Evolutionary conservation across 2,113 vertebrate genomes (phyloP), one percentile per base, ranked within the genome.

Genomic region (Phylloscopus trochiloides): DNA sequence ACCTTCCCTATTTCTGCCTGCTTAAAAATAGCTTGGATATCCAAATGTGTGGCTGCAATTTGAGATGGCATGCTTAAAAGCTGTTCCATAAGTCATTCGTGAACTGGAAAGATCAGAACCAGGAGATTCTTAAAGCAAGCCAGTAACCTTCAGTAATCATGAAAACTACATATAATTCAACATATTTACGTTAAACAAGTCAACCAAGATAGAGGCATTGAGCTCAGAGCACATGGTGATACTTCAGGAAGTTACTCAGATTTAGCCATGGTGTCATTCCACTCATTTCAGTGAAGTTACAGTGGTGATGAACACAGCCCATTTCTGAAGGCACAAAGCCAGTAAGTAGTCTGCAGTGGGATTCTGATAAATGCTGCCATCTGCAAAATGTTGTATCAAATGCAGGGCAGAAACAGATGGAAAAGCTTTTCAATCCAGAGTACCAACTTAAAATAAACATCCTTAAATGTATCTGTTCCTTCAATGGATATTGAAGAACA

Each of bases 381-480:
- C 92, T 97, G 94, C 88, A 97, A 97, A 94, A 93, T 79, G 80
- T 93, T 97, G 72, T 63, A 96, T 83, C 67, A 86, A 88, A 61
- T 55, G 80, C 72, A 94, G 85, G 82, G 91, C 86, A 97, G 94
- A 93, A 92, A 87, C 88, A 96, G 95, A 96, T 94, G 95, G 94
- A 95, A 95, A 91, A 93, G 83, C 90, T 94, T 96, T 96, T 90
- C 70, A 93, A 67, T 92, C 94, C 91, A 93, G 86, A 93, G 76
- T 57, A 95, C 52, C 91, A 92, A 95, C 68, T 93, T 96, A 95
- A 96, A 97, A 96, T 90, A 96, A 96, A 96, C 92, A 96, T 86
- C 80, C 84, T 92, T 85, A 93, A 89, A 84, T 82, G 72, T 88
- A 80, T 94, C 90, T 91, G 88, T 95, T 96, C 82, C 50, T 87